Evolutionary conservation across 2,797 vertebrate species (phyloP), one percentile per base, ranked within the genome.

Genomic region (Staurois parvus): DNA sequence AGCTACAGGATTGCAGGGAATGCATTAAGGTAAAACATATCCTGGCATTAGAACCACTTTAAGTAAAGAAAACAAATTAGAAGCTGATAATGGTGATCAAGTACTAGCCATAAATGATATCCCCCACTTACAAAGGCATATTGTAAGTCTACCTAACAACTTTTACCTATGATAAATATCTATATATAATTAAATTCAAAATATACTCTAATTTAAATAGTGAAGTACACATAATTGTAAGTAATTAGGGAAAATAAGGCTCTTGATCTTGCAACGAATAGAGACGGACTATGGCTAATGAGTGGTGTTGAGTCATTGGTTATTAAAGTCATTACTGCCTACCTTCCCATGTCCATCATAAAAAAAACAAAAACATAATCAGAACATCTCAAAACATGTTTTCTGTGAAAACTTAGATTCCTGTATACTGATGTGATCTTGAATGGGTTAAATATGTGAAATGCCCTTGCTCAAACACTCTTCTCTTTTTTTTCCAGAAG

Each of bases 301-400:
- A n/a, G 26, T 30, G 32, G 72, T 26, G 56, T 66, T 83, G 56
- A 83, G 56, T 83, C 81, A 83, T 52, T 83, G 29, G 40, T 45
- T 83, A 48, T 83, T 83, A 76, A 34, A 83, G 42, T 76, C 52
- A 76, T 83, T 76, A 67, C 72, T 75, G 73, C 81, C 81, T 62
- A 67, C 72, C 32, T 83, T 76, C 40, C 40, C 42, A 68, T n/a
- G 28, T 83, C 72, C 30, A 75, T 74, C 34, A 75, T 30, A 75
- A 67, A 32, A 29, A 68, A 9, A 28, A 45, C 75, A 13, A 76
- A 26, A 75, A 83, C 73, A 66, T 29, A 52, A 30, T 17, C 28
- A 72, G 48, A 37, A 81, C 52, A 64, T 72, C 67, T 72, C 45
- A 52, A 34, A 59, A 72, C 67, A 72, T 80, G 79, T 80, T 80